A percentile compares a stretch with the other conserved stretches of the same genome.
These are phyloP conservation scores for Stichodactyla helianthus DNA, from an alignment of 64 coral and sea anemone genomes.

Conservation along the genomic window DNA sequence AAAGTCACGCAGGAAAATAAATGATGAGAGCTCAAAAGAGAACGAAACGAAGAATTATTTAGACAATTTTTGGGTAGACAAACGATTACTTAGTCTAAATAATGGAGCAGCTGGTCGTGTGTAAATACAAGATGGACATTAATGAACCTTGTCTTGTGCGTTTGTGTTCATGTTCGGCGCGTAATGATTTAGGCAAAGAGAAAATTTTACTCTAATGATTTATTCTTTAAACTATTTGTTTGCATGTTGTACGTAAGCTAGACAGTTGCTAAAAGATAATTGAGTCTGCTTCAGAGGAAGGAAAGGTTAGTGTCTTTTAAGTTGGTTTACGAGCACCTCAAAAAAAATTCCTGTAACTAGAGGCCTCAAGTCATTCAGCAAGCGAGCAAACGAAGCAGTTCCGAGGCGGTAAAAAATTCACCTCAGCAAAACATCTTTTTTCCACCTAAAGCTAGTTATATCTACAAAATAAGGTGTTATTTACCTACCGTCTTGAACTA, in stretches of 20 bases:
- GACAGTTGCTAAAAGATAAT: not conserved
- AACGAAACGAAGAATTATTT: conserved; percentile 11
- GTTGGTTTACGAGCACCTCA: not conserved
- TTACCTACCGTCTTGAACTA: not conserved
- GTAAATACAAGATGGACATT: conserved; percentile 13
- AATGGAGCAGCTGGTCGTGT: not conserved
- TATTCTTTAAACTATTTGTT: conserved; percentile 8
- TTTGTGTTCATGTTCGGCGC: not conserved
- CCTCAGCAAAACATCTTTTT: not conserved
- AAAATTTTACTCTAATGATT: not conserved
- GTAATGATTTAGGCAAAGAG: not conserved
- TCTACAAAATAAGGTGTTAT: not conserved
- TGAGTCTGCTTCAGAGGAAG: not conserved
- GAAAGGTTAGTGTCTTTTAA: not conserved
- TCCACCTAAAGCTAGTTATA: not conserved
- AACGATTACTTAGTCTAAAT: conserved; percentile 11
- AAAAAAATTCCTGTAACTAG: not conserved
- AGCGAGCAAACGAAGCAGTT: not conserved
- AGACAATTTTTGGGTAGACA: conserved; percentile 14
- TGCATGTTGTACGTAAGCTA: not conserved
- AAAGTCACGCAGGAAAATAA: conserved; percentile 8
- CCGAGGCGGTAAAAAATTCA: not conserved
- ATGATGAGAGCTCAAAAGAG: conserved; percentile 2
- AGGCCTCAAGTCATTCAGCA: not conserved
- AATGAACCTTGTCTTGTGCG: conserved; percentile 9